A percentile compares a stretch with the other conserved stretches of the same genome.
Evolutionary conservation across 1,140 invertebrate species (phyloP).

Genomic region (Procambarus virginalis): DNA sequence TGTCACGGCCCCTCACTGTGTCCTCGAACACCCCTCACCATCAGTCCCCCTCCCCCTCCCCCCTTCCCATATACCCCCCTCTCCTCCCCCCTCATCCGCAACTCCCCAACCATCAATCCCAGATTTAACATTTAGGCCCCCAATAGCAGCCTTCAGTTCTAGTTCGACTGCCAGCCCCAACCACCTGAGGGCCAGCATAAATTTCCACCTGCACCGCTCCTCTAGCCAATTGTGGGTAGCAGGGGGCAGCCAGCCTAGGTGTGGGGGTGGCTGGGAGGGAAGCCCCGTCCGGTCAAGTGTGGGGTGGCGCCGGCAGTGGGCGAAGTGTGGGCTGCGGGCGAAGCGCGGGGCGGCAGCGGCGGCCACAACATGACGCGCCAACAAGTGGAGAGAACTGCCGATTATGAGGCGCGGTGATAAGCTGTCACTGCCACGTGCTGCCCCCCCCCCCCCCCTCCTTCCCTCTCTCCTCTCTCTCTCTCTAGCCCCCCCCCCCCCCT

Average conservation of each 20-base stretch:
- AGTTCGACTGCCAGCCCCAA: background rate
- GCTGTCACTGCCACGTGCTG: slow-evolving; percentile 55
- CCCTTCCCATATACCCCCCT: background rate
- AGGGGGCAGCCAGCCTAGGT: background rate
- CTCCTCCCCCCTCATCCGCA: background rate
- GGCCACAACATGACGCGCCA: slow-evolving; percentile 23
- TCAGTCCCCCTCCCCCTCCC: background rate
- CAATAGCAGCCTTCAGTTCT: background rate
- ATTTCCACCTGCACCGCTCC: background rate
- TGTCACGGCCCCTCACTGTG: slow-evolving; percentile 47
- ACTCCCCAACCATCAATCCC: background rate
- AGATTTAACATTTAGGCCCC: background rate
- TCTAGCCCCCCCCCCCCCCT: background rate
- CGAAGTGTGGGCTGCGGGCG: background rate
- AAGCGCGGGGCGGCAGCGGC: background rate
- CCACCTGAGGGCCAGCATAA: no score
- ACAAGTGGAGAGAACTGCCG: slow-evolving; percentile 56
- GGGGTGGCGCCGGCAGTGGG: background rate
- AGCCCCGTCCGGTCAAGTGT: background rate
- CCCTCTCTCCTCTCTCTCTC: background rate
- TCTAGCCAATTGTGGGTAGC: background rate
- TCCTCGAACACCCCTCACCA: background rate
- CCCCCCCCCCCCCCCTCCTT: slow-evolving; percentile 1
- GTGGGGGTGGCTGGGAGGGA: background rate
- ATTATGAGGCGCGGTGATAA: slow-evolving; percentile 65